Evolutionary conservation across 2,888 invertebrate genomes (phyloP), one percentile per base, ranked within the genome.

Genomic region (Pheosia tremula): DNA sequence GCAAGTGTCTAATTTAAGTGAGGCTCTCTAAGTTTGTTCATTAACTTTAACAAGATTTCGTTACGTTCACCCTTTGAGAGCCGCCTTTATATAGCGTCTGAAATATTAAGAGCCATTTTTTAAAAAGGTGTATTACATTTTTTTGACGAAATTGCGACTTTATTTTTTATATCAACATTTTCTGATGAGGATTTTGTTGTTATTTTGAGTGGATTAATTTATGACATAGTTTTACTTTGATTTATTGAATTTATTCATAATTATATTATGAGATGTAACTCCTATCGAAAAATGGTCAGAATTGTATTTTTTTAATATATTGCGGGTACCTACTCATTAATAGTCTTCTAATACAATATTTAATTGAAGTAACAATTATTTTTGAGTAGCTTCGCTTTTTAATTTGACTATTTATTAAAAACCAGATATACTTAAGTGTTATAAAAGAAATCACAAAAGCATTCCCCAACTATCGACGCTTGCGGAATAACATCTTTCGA

Each of bases 41-140:
- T 91, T 91, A 91, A 88, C 78, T 88, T 79, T 89, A 90, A 91
- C 87, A 88, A 89, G 90, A 89, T 90, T 90, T 84, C 79, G 83
- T 83, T 78, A 72, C 81, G 78, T 82, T 77, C 76, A 86, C 86
- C 88, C 90, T 89, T 89, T 91, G 89, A 87, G 82, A 78, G 73
- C 67, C 72, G 68, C 76, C 72, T 66, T 79, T 63, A 58, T 63
- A 58, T 78, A 72, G 9, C 45, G 43, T 36, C 75, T 84, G 70
- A 86, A 88, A 87, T 88, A 88, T 88, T 88, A 87, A 84, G 71
- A 69, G 69, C 62, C 59, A 57, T 66, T 67, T 71, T 68, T 66
- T 55, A 38, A 56, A 69, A 68, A 67, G 60, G 61, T 56, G 45
- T 43, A 58, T n/a, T 36, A 54, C 67, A 65, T 70, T 66, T 24